These are phyloP conservation scores for Prionace glauca DNA, from an alignment of 2,797 vertebrate genomes.

Conservation along the genomic window DNA sequence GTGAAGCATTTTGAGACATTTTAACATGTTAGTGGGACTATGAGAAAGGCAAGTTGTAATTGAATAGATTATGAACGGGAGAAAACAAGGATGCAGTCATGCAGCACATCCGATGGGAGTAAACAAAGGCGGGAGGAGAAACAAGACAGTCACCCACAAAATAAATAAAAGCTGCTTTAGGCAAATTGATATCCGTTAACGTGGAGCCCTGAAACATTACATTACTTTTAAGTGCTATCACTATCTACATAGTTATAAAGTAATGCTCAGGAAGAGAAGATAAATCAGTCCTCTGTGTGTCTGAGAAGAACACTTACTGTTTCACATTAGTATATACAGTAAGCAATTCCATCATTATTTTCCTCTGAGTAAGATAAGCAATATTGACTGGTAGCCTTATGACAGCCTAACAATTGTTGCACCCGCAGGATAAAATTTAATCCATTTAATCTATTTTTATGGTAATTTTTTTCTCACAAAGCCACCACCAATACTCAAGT, in stretches of 20 bases:
- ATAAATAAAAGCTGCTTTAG: not conserved
- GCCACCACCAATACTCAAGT: not conserved
- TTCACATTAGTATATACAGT: not conserved
- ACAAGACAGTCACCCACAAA: not conserved
- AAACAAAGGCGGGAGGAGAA: not conserved
- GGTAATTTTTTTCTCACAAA: not conserved
- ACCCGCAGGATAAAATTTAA: not conserved
- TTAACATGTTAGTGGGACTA: not conserved
- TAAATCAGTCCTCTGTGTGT: not conserved
- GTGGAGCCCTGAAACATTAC: not conserved
- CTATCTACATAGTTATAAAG: not conserved
- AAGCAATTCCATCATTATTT: not conserved
- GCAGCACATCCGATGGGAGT: not conserved
- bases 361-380: not conserved
- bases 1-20: not conserved
- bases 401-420: constrained; percentile 7
- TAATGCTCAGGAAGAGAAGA: not conserved
- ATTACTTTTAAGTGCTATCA: not conserved
- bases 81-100: not conserved
- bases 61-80: not conserved
- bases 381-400: constrained; percentile 9
- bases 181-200: not conserved
- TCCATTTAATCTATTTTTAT: constrained; percentile 1
- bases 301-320: not conserved
- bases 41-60: not conserved